Evolutionary conservation across 1,140 invertebrate genomes (phyloP).

Genomic region (Trachymyrmex septentrionalis): DNA sequence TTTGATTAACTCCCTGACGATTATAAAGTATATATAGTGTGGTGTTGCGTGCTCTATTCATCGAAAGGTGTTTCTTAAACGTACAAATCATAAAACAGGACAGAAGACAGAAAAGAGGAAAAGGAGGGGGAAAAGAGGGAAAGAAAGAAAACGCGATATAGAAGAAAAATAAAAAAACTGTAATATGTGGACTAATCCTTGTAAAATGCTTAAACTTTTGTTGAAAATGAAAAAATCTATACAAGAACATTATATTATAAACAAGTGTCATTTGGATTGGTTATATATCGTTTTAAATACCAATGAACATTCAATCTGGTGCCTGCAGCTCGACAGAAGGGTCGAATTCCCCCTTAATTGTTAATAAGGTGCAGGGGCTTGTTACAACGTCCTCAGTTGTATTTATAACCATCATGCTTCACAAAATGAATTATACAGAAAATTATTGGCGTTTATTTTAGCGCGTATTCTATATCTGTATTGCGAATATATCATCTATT

Average conservation of each 20-base stretch:
- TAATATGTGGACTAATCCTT: conserved; percentile 83
- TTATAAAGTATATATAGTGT: conserved; percentile 78
- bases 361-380: conserved; percentile 78
- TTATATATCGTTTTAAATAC: conserved; percentile 82
- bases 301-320: conserved; percentile 83
- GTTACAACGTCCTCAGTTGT: conserved; percentile 77
- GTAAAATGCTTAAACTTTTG: conserved; percentile 86
- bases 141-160: conserved; percentile 24
- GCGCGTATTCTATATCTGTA: conserved; percentile 76
- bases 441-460: conserved; percentile 79
- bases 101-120: conserved; percentile 63
- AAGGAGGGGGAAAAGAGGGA: not conserved
- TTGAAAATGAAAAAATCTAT: conserved; percentile 85
- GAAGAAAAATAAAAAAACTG: conserved; percentile 66
- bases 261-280: conserved; percentile 83
- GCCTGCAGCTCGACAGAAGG: conserved; percentile 80
- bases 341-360: conserved; percentile 76
- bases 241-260: conserved; percentile 82
- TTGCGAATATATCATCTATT: conserved; percentile 76
- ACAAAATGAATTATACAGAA: conserved; percentile 76
- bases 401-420: conserved; percentile 77
- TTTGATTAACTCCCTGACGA: conserved; percentile 74
- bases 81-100: conserved; percentile 81
- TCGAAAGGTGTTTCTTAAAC: conserved; percentile 84
- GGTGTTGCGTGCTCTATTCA: conserved; percentile 81